Percentiles rank a stretch among this genome's conserved stretches.
phyloP scores from a whole-genome alignment of 1,140 invertebrate genomes.

The Hyles vespertilio region DNA sequence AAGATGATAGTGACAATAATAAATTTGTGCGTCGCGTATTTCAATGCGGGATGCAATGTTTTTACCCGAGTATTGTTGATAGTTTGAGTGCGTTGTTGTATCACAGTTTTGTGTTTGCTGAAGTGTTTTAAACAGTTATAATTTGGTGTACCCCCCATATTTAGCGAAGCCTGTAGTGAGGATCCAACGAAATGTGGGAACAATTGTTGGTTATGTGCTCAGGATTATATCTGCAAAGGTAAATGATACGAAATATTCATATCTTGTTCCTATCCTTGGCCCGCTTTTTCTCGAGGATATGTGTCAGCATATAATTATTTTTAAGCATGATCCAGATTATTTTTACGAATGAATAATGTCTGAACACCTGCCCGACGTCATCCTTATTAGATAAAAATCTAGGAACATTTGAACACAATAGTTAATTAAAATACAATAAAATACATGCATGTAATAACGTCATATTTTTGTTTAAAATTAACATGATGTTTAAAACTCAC shows the following conservation, averaged over 20 bases:
- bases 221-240: constrained; percentile 33
- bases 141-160: constrained; percentile 47
- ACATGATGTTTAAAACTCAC: too few relatives aligned
- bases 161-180: constrained; percentile 30
- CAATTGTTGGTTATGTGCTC: constrained; percentile 21
- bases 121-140: constrained; percentile 60
- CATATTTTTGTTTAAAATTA: too few relatives aligned
- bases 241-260: constrained; percentile 1
- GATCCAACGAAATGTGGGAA: constrained; percentile 20
- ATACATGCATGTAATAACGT: too few relatives aligned
- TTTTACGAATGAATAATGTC: too few relatives aligned
- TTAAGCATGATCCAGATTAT: too few relatives aligned
- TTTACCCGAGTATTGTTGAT: constrained; percentile 47
- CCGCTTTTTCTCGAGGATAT: too few relatives aligned
- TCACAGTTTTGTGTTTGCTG: constrained; percentile 50
- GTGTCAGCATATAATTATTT: too few relatives aligned
- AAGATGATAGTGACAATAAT: constrained; percentile 24
- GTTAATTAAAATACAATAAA: too few relatives aligned
- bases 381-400: too few relatives aligned
- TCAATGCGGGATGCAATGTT: constrained; percentile 37
- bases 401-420: too few relatives aligned
- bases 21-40: constrained; percentile 25
- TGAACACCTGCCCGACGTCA: too few relatives aligned
- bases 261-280: too few relatives aligned
- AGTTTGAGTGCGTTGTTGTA: constrained; percentile 52